A percentile compares a stretch with the other conserved stretches of the same genome.
Evolutionary conservation across 2,888 invertebrate genomes (phyloP).

Genomic region (Ochropacha duplaris): DNA sequence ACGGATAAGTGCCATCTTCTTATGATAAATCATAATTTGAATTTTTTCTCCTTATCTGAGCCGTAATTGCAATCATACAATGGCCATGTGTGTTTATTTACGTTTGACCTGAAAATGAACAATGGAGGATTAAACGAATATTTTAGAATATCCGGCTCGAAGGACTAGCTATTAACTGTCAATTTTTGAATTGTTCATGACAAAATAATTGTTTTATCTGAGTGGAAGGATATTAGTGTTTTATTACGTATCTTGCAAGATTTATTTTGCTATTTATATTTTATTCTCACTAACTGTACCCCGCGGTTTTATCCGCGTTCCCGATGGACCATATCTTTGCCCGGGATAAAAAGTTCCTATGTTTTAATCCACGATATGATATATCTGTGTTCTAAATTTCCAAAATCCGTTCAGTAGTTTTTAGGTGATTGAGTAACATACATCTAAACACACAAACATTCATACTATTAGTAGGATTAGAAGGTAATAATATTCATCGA

Average conservation of each 20-base stretch:
- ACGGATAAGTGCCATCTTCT: slow-evolving; percentile 28
- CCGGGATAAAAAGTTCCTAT: too few species aligned
- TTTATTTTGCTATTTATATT: background rate
- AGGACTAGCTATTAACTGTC: slow-evolving; percentile 4
- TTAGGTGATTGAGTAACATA: too few species aligned
- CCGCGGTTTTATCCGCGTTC: too few species aligned
- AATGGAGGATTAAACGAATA: background rate
- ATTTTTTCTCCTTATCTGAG: slow-evolving; percentile 31
- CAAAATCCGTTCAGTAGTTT: too few species aligned
- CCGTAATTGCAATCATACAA: slow-evolving; percentile 40
- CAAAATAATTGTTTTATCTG: background rate
- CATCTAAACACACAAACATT: too few species aligned
- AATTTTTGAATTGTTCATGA: background rate
- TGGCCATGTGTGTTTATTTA: slow-evolving; percentile 22
- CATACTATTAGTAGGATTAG: too few species aligned
- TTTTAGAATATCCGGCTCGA: slow-evolving; percentile 7
- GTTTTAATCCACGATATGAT: too few species aligned
- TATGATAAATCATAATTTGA: slow-evolving; percentile 31
- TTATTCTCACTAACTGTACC: too few species aligned
- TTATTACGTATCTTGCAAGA: background rate
- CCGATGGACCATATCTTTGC: too few species aligned
- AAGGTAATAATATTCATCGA: too few species aligned
- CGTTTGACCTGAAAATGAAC: slow-evolving; percentile 3
- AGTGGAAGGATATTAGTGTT: background rate
- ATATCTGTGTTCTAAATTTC: too few species aligned